A percentile compares a stretch with the other conserved stretches of the same genome.
These are phyloP conservation scores for Genyomyrus donnyi DNA, from an alignment of 2,113 vertebrate species.

Conservation along the genomic window DNA sequence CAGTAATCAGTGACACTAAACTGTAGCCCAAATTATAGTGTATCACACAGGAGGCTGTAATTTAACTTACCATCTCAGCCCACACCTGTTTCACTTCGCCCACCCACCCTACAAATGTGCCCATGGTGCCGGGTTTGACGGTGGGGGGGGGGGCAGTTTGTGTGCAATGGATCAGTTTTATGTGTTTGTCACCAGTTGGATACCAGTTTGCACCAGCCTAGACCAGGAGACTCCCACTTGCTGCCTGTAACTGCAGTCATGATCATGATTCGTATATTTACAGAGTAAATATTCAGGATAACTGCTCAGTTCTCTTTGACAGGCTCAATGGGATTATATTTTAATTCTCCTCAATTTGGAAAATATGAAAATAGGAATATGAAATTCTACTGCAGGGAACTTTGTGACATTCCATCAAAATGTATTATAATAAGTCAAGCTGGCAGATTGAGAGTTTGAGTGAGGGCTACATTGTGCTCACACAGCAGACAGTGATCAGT, in stretches of 20 bases:
- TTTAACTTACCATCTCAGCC: background rate
- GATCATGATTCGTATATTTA: background rate
- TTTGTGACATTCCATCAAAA: background rate
- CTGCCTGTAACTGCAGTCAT: background rate
- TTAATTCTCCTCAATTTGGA: background rate
- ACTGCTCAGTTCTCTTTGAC: background rate
- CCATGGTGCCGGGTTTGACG: background rate
- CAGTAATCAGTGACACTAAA: background rate
- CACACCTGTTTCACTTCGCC: background rate
- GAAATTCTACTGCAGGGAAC: background rate
- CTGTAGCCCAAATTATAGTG: background rate
- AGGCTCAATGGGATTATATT: background rate
- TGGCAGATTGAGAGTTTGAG: background rate
- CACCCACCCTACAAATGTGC: background rate
- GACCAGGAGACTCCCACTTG: background rate
- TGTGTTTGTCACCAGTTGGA: background rate
- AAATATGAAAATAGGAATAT: background rate
- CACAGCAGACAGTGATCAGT: background rate
- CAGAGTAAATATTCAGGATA: background rate
- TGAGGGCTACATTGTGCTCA: background rate
- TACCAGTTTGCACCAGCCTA: background rate
- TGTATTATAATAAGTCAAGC: background rate
- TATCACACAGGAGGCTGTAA: background rate
- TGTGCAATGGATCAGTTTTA: background rate
- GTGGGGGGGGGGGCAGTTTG: background rate